phyloP scores from a whole-genome alignment of 2,888 invertebrate species.

The Sarcophaga carnaria region DNA sequence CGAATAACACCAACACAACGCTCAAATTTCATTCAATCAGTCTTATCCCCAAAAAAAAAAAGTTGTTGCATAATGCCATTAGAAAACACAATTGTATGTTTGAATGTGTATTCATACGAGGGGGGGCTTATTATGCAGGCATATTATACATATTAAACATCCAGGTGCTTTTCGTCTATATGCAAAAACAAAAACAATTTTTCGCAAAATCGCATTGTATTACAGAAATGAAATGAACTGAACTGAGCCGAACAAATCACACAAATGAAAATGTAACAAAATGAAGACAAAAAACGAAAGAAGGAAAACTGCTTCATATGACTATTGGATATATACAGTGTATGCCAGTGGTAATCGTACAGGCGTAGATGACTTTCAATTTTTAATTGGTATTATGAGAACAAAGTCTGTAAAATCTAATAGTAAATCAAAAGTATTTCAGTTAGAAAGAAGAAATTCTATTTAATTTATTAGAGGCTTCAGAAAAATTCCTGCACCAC shows the following conservation, averaged over 20 bases:
- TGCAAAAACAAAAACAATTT: neutral
- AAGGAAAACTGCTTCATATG: too few relatives aligned
- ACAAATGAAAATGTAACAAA: neutral
- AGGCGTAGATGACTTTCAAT: too few relatives aligned
- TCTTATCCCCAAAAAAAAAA: neutral
- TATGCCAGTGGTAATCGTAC: too few relatives aligned
- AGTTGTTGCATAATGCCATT: conserved; percentile 41
- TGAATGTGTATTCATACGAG: neutral
- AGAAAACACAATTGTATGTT: neutral
- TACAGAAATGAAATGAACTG: conserved; percentile 17
- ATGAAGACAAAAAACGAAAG: too few relatives aligned
- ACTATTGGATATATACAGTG: too few relatives aligned
- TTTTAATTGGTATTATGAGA: too few relatives aligned
- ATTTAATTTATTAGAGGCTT: too few relatives aligned
- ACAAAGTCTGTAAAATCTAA: too few relatives aligned
- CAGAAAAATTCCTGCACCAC: too few relatives aligned
- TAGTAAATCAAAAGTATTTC: too few relatives aligned
- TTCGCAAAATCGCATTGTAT: conserved; percentile 28
- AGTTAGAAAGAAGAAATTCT: too few relatives aligned
- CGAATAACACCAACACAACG: neutral
- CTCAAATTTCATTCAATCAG: conserved; percentile 31
- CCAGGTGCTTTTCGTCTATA: neutral
- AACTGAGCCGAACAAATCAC: neutral
- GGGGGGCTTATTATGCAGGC: conserved; percentile 45
- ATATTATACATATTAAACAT: neutral